Evolutionary conservation across 2,797 vertebrate genomes (phyloP).

Genomic region (Lithobates pipiens): DNA sequence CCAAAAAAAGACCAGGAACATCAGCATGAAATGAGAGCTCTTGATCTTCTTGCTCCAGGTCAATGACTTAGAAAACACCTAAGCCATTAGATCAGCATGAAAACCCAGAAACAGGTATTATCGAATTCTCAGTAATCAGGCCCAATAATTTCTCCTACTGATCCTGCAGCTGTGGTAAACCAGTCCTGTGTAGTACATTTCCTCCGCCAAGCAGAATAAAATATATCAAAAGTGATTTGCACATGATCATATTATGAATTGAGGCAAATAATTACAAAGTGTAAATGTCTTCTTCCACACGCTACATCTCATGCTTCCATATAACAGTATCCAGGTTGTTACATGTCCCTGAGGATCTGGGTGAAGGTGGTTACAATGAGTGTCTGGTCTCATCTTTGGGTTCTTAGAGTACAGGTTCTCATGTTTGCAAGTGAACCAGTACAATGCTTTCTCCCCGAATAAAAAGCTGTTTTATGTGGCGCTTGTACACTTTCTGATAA

Average conservation of each 20-base stretch:
- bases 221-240: too few relatives aligned
- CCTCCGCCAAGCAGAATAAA: too few relatives aligned
- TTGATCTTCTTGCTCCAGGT: too few relatives aligned
- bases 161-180: too few relatives aligned
- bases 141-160: background rate
- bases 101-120: too few relatives aligned
- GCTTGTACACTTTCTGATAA: slow-evolving; percentile 88
- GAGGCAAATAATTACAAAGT: background rate
- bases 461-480: slow-evolving; percentile 96
- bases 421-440: slow-evolving; percentile 89
- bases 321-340: background rate
- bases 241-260: too few relatives aligned
- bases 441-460: slow-evolving; percentile 94
- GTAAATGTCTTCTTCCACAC: background rate
- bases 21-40: too few relatives aligned
- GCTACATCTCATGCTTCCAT: background rate
- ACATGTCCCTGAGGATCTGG: background rate
- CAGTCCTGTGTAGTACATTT: too few relatives aligned
- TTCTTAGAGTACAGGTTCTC: slow-evolving; percentile 57
- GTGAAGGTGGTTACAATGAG: background rate
- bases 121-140: background rate
- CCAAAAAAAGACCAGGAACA: too few relatives aligned
- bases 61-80: too few relatives aligned
- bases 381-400: background rate
- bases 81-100: too few relatives aligned